These are phyloP conservation scores for Macroglossus sobrinus DNA, from an alignment of 2,113 vertebrate genomes.

Conservation along the genomic window DNA sequence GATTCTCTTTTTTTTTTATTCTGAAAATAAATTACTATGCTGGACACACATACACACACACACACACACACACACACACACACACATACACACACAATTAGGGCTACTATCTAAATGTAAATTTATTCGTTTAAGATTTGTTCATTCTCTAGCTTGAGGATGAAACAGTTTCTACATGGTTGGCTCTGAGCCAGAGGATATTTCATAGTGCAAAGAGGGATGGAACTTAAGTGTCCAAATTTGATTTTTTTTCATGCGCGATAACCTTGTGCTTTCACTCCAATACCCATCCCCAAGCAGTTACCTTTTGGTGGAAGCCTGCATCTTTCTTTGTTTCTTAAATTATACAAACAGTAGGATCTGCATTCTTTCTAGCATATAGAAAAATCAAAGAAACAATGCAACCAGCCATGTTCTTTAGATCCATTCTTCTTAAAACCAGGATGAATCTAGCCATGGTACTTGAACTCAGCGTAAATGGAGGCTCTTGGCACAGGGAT, in stretches of 20 bases:
- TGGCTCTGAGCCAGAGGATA: constrained; percentile 36
- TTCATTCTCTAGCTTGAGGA: constrained; percentile 14
- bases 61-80: not conserved
- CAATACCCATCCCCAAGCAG: constrained; percentile 24
- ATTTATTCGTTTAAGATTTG: not conserved
- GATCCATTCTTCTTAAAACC: constrained; percentile 45
- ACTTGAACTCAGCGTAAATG: not conserved
- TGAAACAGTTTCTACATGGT: not conserved
- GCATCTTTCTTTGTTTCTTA: constrained; percentile 73
- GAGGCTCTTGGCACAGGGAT: not conserved
- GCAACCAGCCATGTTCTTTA: constrained; percentile 63
- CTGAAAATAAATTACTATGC: constrained; percentile 8
- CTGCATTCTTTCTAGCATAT: constrained; percentile 69
- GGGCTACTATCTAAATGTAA: not conserved
- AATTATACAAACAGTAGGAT: constrained; percentile 71
- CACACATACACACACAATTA: constrained; percentile 22
- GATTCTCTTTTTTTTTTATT: constrained; percentile 9
- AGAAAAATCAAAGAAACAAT: constrained; percentile 73
- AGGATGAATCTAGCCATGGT: not conserved
- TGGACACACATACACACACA: not conserved
- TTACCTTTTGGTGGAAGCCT: constrained; percentile 59
- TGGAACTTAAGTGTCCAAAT: not conserved
- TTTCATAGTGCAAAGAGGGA: constrained; percentile 41
- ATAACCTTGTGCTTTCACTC: constrained; percentile 13
- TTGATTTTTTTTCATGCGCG: constrained; percentile 57